Percentiles rank a stretch among this genome's conserved stretches.
These are phyloP conservation scores for Formica exsecta DNA, from an alignment of 1,140 invertebrate genomes.

Conservation along the genomic window DNA sequence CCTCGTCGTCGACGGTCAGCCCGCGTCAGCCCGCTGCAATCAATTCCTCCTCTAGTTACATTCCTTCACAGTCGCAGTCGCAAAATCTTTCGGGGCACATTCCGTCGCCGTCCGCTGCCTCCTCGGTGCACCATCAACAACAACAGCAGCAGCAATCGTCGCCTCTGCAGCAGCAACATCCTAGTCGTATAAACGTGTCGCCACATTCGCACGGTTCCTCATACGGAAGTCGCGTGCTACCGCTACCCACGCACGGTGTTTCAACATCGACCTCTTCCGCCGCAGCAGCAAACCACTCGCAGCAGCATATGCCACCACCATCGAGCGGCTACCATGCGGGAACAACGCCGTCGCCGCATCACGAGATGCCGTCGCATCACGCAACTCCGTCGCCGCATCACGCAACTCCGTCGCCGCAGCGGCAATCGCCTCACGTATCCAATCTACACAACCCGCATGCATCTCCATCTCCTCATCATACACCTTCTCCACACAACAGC, in stretches of 20 bases:
- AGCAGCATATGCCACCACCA: constrained; percentile 77
- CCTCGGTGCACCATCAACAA: constrained; percentile 60
- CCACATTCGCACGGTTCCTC: constrained; percentile 65
- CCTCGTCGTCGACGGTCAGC: constrained; percentile 73
- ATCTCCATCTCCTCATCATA: constrained; percentile 75
- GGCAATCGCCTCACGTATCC: constrained; percentile 81
- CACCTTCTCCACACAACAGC: constrained; percentile 79
- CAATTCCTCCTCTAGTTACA: constrained; percentile 78
- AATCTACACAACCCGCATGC: constrained; percentile 78
- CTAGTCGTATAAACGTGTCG: constrained; percentile 76
- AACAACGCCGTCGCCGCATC: constrained; percentile 72
- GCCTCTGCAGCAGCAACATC: constrained; percentile 70
- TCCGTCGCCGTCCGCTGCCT: constrained; percentile 76
- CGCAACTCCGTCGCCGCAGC: constrained; percentile 74
- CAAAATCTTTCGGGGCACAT: constrained; percentile 83
- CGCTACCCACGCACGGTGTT: constrained; percentile 61
- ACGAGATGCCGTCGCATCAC: constrained; percentile 67
- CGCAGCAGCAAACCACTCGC: constrained; percentile 69
- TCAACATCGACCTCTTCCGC: constrained; percentile 73
- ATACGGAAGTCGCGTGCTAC: constrained; percentile 73
- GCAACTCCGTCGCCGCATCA: constrained; percentile 75
- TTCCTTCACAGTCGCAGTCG: constrained; percentile 78
- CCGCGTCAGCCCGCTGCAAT: constrained; percentile 64
- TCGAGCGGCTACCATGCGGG: constrained; percentile 72
- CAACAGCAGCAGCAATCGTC: constrained; percentile 66